Evolutionary conservation across 2,888 invertebrate genomes (phyloP), one percentile per base, ranked within the genome.

Genomic region (Yponomeuta malinellus): DNA sequence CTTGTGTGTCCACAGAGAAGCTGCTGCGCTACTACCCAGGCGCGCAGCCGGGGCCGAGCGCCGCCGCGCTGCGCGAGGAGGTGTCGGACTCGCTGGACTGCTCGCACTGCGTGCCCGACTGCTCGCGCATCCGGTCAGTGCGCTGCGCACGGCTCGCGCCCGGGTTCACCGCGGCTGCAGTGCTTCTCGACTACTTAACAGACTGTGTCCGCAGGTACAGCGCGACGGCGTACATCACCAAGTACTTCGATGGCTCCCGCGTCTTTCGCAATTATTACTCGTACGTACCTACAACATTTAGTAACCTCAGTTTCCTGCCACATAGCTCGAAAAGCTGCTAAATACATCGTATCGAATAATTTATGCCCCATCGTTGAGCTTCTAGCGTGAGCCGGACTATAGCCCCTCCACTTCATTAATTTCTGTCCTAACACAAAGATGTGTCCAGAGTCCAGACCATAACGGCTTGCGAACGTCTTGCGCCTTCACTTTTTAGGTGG

Each of bases 1-100:
- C 8, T 1, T 6, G 43, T 43, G 43, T 43, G 43, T 43, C 43
- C 43, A 8, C 75, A 87, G 86, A 86, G 72, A 87, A 85, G 76
- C 79, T 87, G 23, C 71, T 79, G 69, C 80, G 79, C 75, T 78
- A 82, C 78, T 80, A 74, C 74, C 85, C 85, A 0, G 75, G 73
- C 0, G 73, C 43, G 43, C 72, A 37, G 5, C 10, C 0, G 52
- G 2, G 2, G 48, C 69, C 2, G 76, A 75, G 1, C 43, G 43
- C 43, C 48, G 73, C 74, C 1, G 70, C 74, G 9, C 76, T 85
- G 48, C 73, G 75, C 23, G 81, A 82, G 74, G 88, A 86, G 79
- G 10, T 71, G 52, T 76, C 79, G 72, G 79, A 83, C 75, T 81
- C 83, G 10, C 75, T 81, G 73, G 9, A 71, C 59, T 87, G 87